These are phyloP conservation scores for Apostichopus japonicus DNA, from an alignment of 35 echinoderm and acorn worm genomes.

Conservation along the genomic window DNA sequence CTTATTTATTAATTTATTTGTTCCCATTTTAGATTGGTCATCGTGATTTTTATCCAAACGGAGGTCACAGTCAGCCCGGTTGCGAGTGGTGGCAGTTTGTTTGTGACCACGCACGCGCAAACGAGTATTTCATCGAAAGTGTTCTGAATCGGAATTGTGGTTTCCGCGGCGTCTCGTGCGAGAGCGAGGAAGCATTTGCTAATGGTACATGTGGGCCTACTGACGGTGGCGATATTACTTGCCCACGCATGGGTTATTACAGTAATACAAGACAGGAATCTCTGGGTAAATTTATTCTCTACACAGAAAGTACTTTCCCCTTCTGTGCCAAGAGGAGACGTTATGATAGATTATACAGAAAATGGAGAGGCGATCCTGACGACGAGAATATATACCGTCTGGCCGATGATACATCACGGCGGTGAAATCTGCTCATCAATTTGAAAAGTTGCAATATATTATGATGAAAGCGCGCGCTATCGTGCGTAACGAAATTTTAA, in stretches of 20 bases:
- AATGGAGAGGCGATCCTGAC: neutral
- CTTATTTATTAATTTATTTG: neutral
- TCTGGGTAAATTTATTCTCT: constrained; percentile 42
- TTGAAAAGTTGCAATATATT: neutral
- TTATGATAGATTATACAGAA: constrained; percentile 25
- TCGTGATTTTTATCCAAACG: constrained; percentile 73
- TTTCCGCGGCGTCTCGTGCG: constrained; percentile 54
- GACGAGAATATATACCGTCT: neutral
- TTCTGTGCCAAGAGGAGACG: constrained; percentile 38
- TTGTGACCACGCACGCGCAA: constrained; percentile 52
- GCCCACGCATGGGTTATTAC: constrained; percentile 50
- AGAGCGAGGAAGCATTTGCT: constrained; percentile 1
- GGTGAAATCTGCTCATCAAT: constrained; percentile 3
- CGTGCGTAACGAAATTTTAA: neutral
- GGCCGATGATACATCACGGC: neutral
- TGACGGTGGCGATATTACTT: neutral
- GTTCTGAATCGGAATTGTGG: constrained; percentile 46
- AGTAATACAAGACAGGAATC: constrained; percentile 31
- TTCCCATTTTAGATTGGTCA: constrained; percentile 53
- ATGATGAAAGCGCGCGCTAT: neutral
- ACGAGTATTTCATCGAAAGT: constrained; percentile 62
- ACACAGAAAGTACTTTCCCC: neutral
- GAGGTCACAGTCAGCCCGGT: constrained; percentile 55
- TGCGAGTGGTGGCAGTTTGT: constrained; percentile 42
- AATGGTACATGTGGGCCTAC: neutral